phyloP scores from a whole-genome alignment of 92 coral and sea anemone species.

The Umimayanthus kanabou region DNA sequence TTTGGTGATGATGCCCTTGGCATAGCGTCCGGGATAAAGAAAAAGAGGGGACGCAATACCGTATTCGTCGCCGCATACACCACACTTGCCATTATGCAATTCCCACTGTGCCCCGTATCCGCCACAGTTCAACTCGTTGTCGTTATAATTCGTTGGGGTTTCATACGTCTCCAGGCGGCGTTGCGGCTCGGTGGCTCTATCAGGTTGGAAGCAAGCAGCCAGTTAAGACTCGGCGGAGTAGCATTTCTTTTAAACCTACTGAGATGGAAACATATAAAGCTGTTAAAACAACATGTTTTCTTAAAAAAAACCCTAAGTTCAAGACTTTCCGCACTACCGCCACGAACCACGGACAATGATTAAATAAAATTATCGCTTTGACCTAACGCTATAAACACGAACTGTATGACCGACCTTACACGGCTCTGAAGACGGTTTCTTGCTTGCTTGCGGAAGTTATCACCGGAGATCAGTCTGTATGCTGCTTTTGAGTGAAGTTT shows the following conservation, averaged over 20 bases:
- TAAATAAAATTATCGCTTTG: too few species aligned
- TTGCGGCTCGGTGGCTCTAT: conserved; percentile 28
- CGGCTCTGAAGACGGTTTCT: too few species aligned
- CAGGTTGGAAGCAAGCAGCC: not conserved
- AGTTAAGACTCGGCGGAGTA: not conserved
- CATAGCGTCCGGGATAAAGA: conserved; percentile 68
- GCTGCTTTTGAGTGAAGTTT: too few species aligned
- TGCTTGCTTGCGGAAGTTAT: too few species aligned
- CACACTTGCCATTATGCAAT: conserved; percentile 44
- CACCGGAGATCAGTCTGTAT: too few species aligned
- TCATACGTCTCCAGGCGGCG: conserved; percentile 22
- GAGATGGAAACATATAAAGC: too few species aligned
- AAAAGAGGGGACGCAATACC: conserved; percentile 37
- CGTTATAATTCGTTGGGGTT: conserved; percentile 16
- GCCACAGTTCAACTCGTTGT: conserved; percentile 57
- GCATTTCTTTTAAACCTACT: not conserved
- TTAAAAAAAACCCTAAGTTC: too few species aligned
- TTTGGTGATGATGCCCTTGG: conserved; percentile 56
- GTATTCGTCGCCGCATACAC: conserved; percentile 63
- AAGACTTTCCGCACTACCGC: too few species aligned
- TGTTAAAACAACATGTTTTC: too few species aligned
- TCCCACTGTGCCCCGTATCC: conserved; percentile 48
- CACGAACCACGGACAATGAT: too few species aligned
- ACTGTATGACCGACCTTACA: too few species aligned
- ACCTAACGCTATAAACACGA: too few species aligned